A percentile compares a stretch with the other conserved stretches of the same genome.
These are phyloP conservation scores for Leptopilina myrica DNA, from an alignment of 2,888 invertebrate genomes.

Conservation along the genomic window DNA sequence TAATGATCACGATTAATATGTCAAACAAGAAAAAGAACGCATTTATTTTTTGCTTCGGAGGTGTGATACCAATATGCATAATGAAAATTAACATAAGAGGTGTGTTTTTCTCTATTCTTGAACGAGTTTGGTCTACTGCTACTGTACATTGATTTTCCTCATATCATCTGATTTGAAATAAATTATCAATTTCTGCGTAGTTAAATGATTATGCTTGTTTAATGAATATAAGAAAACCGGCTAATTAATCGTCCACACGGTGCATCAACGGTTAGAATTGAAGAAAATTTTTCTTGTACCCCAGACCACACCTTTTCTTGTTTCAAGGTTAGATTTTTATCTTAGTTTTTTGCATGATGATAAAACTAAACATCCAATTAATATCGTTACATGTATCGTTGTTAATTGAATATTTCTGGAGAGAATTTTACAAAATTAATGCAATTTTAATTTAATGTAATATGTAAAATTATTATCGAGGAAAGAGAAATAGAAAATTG, in stretches of 20 bases:
- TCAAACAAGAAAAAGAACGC: background rate
- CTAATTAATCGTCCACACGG: constrained; percentile 21
- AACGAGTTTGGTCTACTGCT: constrained; percentile 27
- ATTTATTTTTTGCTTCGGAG: constrained; percentile 1
- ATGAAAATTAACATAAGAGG: constrained; percentile 17
- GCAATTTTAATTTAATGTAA: no score
- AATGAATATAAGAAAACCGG: constrained; percentile 22
- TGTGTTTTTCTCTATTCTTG: constrained; percentile 35
- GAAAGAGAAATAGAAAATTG: no score
- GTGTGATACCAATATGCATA: background rate
- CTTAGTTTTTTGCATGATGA: constrained; percentile 31
- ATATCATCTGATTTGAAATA: constrained; percentile 9
- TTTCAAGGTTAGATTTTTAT: constrained; percentile 39
- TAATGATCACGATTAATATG: background rate
- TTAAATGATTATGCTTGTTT: constrained; percentile 31
- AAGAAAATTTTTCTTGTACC: background rate
- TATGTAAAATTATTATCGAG: no score
- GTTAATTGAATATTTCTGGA: no score
- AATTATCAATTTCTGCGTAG: constrained; percentile 40
- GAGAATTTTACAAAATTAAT: no score
- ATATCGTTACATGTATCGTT: background rate
- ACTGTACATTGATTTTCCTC: constrained; percentile 15
- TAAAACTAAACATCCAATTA: background rate
- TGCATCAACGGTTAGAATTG: constrained; percentile 23
- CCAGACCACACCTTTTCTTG: constrained; percentile 27